phyloP scores from a whole-genome alignment of 2,113 vertebrate species.

The Serinus canaria region DNA sequence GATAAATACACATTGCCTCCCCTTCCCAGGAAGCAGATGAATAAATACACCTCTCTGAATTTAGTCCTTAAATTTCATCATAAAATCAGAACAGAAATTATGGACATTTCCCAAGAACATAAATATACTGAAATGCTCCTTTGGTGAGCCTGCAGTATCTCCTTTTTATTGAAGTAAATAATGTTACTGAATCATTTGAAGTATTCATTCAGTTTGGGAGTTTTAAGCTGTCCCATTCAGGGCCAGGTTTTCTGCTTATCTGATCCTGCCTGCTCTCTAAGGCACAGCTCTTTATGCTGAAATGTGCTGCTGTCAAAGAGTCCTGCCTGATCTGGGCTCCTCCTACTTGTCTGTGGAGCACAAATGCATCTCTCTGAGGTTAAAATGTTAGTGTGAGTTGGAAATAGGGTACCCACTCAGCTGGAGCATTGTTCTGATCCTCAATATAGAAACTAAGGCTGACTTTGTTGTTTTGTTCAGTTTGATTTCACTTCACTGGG shows the following conservation, averaged over 20 bases:
- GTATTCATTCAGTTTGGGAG: background rate
- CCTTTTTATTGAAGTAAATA: background rate
- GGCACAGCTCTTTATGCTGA: background rate
- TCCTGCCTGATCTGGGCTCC: background rate
- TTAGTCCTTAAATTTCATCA: background rate
- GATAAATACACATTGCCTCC: background rate
- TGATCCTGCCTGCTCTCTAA: background rate
- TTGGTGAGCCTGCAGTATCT: background rate
- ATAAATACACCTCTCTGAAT: background rate
- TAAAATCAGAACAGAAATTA: background rate
- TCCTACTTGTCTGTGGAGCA: background rate
- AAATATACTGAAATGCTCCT: background rate
- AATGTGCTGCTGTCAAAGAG: background rate
- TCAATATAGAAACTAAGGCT: background rate
- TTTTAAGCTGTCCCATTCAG: background rate
- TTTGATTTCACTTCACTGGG: constrained; percentile 12
- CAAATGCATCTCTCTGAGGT: background rate
- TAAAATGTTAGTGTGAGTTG: background rate
- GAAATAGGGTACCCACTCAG: constrained; percentile 16
- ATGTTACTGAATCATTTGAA: background rate
- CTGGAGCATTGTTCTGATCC: background rate
- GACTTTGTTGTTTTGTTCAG: constrained; percentile 37
- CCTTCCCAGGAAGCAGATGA: background rate
- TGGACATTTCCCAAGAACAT: background rate
- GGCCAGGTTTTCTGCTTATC: background rate